Percentiles rank a stretch among this genome's conserved stretches.
These are phyloP conservation scores for Smutsia gigantea DNA, from an alignment of 2,797 vertebrate genomes.

Conservation along the genomic window DNA sequence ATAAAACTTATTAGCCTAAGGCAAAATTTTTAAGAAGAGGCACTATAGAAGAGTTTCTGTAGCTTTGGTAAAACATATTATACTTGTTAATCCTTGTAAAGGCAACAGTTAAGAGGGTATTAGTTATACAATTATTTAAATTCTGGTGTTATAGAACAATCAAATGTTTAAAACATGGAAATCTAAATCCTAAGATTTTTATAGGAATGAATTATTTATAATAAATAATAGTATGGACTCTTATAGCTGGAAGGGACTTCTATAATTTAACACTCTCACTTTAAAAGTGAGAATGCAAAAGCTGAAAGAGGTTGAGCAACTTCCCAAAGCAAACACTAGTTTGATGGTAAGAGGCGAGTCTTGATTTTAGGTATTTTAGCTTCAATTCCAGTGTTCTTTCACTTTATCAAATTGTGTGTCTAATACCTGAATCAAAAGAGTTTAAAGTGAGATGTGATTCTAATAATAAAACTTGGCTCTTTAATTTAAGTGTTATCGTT, in stretches of 20 bases:
- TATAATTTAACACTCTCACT: not conserved
- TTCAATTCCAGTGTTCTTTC: not conserved
- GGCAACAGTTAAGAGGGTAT: not conserved
- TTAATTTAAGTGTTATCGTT: slow-evolving; percentile 47
- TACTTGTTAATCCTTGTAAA: not conserved
- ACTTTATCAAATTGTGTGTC: not conserved
- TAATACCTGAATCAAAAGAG: not conserved
- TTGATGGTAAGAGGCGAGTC: not conserved
- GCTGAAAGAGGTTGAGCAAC: not conserved
- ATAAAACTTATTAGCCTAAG: not conserved
- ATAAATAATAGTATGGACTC: not conserved
- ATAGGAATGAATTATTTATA: not conserved
- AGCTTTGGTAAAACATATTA: not conserved
- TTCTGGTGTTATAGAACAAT: not conserved
- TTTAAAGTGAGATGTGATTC: slow-evolving; percentile 30
- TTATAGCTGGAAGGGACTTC: not conserved
- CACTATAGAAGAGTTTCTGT: not conserved
- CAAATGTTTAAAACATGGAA: slow-evolving; percentile 1
- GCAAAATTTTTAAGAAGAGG: not conserved
- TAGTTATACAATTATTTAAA: not conserved
- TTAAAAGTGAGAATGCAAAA: not conserved
- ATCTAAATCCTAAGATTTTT: slow-evolving; percentile 30
- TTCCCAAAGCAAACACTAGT: not conserved
- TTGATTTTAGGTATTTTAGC: not conserved
- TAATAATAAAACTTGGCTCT: not conserved